phyloP scores from a whole-genome alignment of 1,140 invertebrate species.

The Lepidostoma basale region DNA sequence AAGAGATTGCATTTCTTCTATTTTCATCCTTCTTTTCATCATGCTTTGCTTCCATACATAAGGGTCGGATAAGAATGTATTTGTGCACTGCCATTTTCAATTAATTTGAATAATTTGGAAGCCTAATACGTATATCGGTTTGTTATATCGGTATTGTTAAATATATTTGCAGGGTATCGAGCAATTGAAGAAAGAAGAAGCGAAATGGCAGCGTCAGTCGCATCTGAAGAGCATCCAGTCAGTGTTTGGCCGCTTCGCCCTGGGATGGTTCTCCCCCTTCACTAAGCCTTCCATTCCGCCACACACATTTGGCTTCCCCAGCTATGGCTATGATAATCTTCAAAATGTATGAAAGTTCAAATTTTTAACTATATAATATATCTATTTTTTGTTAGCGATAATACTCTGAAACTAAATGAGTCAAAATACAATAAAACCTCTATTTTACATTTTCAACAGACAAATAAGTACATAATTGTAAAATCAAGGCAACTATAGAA shows the following conservation, averaged over 20 bases:
- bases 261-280: conserved; percentile 95
- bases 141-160: conserved; percentile 37
- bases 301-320: not conserved
- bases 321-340: not conserved
- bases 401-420: too few relatives aligned
- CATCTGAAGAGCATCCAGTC: conserved; percentile 92
- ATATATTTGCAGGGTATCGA: conserved; percentile 81
- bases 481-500: too few relatives aligned
- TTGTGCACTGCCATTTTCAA: too few relatives aligned
- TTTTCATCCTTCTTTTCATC: too few relatives aligned
- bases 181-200: conserved; percentile 92
- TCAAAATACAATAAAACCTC: too few relatives aligned
- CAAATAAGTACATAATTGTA: too few relatives aligned
- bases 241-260: conserved; percentile 92
- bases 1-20: too few relatives aligned
- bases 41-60: too few relatives aligned
- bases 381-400: too few relatives aligned
- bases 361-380: too few relatives aligned
- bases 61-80: too few relatives aligned
- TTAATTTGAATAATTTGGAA: conserved; percentile 17
- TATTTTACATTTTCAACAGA: too few relatives aligned
- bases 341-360: conserved; percentile 6
- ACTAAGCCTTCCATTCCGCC: conserved; percentile 70
- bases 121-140: conserved; percentile 3
- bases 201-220: conserved; percentile 88